Conservation (phyloP, 2,888 invertebrate species). For the Drosophila hawaiiensis region DNA sequence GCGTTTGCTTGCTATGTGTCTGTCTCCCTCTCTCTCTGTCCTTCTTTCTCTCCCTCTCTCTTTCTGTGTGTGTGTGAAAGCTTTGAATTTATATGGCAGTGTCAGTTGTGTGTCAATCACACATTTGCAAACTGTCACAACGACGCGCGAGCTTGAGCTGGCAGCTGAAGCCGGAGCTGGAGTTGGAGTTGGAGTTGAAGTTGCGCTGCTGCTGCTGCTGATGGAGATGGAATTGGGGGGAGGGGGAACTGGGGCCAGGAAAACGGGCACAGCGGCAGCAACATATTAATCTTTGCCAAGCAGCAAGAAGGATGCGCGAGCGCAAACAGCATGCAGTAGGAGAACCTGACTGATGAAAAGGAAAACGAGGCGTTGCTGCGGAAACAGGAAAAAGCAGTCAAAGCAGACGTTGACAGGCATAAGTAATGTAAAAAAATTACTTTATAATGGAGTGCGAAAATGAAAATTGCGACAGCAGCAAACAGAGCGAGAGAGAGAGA, state of each 20-base stretch:
- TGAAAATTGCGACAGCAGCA: conserved; percentile 69
- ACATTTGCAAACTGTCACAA: conserved; percentile 82
- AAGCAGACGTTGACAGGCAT: conserved; percentile 76
- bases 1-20: conserved; percentile 41
- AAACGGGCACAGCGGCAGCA: conserved; percentile 59
- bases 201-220: neutral
- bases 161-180: conserved; percentile 25
- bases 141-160: conserved; percentile 47
- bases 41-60: neutral
- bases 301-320: conserved; percentile 56
- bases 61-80: conserved; percentile 53
- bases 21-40: conserved; percentile 5
- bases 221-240: neutral
- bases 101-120: conserved; percentile 83
- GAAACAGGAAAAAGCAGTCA: conserved; percentile 73
- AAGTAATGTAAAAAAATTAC: conserved; percentile 81
- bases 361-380: conserved; percentile 51
- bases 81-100: conserved; percentile 82
- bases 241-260: conserved; percentile 49
- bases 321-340: neutral
- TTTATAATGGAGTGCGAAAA: conserved; percentile 82
- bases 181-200: conserved; percentile 38
- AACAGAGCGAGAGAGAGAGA: neutral
- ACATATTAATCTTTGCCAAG: conserved; percentile 80
- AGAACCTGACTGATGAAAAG: neutral